Percentiles rank a stretch among this genome's conserved stretches.
Evolutionary conservation across 2,797 vertebrate species (phyloP).

Genomic region (Microtus obscurus): DNA sequence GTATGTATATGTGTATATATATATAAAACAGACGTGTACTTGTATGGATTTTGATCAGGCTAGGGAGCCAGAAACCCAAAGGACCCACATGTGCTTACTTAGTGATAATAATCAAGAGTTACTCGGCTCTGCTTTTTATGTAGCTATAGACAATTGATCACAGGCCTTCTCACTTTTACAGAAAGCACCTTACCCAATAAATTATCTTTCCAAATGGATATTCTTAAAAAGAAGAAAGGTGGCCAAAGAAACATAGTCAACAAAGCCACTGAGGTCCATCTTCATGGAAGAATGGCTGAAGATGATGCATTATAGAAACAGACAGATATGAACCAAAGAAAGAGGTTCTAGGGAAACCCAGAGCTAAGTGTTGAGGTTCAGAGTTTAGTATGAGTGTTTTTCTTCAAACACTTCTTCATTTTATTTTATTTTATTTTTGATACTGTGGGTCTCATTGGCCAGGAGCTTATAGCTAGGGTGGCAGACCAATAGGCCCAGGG

Average conservation of each 20-base stretch:
- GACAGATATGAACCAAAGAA: accelerated
- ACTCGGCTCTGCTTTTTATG: background rate
- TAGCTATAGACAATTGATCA: background rate
- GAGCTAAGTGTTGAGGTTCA: accelerated
- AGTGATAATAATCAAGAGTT: background rate
- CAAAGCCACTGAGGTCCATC: background rate
- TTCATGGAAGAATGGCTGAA: no score
- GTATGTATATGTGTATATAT: no score
- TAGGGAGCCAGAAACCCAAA: background rate
- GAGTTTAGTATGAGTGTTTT: background rate
- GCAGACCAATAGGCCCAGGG: background rate
- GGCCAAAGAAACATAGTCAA: background rate
- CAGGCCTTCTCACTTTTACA: background rate
- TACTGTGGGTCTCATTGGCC: no score
- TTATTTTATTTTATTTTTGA: background rate
- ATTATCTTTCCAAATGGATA: background rate
- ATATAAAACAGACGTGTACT: background rate
- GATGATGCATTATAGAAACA: no score
- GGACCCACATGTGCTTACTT: background rate
- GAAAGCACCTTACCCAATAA: background rate
- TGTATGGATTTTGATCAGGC: background rate
- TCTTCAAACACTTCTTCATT: background rate
- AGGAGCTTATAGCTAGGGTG: background rate
- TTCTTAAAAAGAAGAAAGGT: background rate
- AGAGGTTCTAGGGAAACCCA: background rate